Conservation (phyloP, 2,113 vertebrate genomes). For the Silurus meridionalis region DNA sequence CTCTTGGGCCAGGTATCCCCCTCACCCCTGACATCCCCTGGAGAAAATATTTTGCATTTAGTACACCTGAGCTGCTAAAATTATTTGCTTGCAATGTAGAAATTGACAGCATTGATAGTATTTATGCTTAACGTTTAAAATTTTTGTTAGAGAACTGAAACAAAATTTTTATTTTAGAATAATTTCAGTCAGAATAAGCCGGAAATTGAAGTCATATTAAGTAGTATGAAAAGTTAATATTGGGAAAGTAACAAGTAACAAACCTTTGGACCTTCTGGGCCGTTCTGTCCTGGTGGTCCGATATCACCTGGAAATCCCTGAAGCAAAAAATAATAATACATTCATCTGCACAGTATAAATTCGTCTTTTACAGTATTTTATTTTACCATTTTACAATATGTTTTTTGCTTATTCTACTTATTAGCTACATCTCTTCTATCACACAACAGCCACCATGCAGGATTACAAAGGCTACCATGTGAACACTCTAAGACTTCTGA, state of each 20-base stretch:
- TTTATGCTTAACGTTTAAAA: not conserved
- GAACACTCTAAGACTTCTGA: not conserved
- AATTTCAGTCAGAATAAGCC: not conserved
- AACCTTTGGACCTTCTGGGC: constrained; percentile 91
- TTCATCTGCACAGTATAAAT: not conserved
- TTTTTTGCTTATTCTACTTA: not conserved
- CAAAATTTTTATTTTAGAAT: not conserved
- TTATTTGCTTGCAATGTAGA: no score
- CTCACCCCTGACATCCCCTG: constrained; percentile 88
- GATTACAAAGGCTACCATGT: not conserved
- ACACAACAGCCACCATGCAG: not conserved
- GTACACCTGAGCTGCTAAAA: not conserved
- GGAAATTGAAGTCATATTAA: not conserved
- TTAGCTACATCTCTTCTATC: not conserved
- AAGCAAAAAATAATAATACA: constrained; percentile 47
- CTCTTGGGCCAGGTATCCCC: constrained; percentile 87
- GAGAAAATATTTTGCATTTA: constrained; percentile 31
- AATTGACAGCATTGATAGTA: not conserved
- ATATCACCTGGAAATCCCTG: constrained; percentile 96
- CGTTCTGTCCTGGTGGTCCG: constrained; percentile 89
- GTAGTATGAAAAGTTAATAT: not conserved
- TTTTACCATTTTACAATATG: not conserved
- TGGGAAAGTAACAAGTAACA: constrained; percentile 51
- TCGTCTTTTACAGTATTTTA: not conserved
- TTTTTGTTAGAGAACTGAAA: no score